Evolutionary conservation across 2,888 invertebrate genomes (phyloP), one percentile per base, ranked within the genome.

Genomic region (Drosophila meridiana): DNA sequence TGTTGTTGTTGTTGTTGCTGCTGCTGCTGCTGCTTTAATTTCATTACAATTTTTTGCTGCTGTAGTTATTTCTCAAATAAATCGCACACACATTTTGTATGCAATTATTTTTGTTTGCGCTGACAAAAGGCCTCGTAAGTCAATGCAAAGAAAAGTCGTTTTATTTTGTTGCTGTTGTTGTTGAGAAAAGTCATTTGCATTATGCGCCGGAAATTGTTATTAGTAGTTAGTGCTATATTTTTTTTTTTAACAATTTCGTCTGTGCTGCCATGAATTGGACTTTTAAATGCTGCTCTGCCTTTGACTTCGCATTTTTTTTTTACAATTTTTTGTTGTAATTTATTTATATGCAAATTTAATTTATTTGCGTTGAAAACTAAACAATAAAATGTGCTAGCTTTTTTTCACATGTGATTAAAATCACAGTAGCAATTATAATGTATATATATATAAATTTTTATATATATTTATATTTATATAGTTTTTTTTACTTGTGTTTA

Each of bases 31-130:
- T 87, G 89, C 87, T 87, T 85, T 89, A 80, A 85, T 85, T 84
- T 84, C 84, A 84, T 84, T 84, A 89, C 80, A 87, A 59, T 47
- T 76, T 76, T 56, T 57, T 73, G 43, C 42, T 56, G 47, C 43
- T 66, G 80, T 69, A 67, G 75, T 89, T 89, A 85, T 87, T 88
- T 89, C 87, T 89, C 89, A 86, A 86, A 90, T 86, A 90, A 87
- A 87, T 90, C 90, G 90, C 90, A 86, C 84, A 90, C 90, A 87
- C 52, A 52, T 90, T 87, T 90, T 90, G 90, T 86, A 86, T 87
- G 89, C 87, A 87, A 87, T 90, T 89, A 87, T 86, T 84, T 78
- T 78, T 84, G 53, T 55, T 80, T 80, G 62, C 81, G 56, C 81
- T 81, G 65, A 81, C 78, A 78, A 78, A 82, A 81, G 74, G 70